These are phyloP conservation scores for human (Homo sapiens) DNA, from an alignment of 2,113 vertebrate species.

Conservation along the genomic window DNA sequence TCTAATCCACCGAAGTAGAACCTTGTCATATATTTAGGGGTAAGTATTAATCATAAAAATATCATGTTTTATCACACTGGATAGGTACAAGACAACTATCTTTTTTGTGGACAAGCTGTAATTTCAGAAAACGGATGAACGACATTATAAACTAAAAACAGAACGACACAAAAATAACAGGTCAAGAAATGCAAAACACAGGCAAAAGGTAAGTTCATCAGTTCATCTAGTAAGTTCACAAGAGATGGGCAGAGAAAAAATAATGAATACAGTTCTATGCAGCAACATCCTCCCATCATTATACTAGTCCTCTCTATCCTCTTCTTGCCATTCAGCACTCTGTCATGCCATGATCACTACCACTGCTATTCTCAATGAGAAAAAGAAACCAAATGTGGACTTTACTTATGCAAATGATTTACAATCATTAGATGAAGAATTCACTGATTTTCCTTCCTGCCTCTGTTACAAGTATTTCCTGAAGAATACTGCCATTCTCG, in stretches of 20 bases:
- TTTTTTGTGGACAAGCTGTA: background rate
- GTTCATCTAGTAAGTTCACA: background rate
- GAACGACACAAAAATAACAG: background rate
- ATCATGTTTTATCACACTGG: background rate
- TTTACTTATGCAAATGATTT: background rate
- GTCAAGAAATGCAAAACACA: constrained; percentile 26
- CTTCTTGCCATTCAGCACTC: background rate
- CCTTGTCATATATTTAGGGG: background rate
- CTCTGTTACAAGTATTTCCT: background rate
- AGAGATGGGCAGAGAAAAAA: background rate
- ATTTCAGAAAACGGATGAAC: constrained; percentile 35
- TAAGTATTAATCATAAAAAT: constrained; percentile 25
- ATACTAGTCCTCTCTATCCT: background rate
- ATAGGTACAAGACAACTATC: constrained; percentile 30
- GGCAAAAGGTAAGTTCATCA: background rate
- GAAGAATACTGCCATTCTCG: background rate
- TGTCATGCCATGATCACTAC: background rate
- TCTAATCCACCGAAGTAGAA: background rate
- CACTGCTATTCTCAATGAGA: background rate
- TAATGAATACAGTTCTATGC: fast-evolving
- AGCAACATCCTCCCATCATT: background rate
- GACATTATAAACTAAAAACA: constrained; percentile 40
- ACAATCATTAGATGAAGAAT: background rate
- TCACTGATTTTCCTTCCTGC: background rate
- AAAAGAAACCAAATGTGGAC: background rate